Evolutionary conservation across 2,888 invertebrate species (phyloP).

Genomic region (Malthinus seriepunctatus): DNA sequence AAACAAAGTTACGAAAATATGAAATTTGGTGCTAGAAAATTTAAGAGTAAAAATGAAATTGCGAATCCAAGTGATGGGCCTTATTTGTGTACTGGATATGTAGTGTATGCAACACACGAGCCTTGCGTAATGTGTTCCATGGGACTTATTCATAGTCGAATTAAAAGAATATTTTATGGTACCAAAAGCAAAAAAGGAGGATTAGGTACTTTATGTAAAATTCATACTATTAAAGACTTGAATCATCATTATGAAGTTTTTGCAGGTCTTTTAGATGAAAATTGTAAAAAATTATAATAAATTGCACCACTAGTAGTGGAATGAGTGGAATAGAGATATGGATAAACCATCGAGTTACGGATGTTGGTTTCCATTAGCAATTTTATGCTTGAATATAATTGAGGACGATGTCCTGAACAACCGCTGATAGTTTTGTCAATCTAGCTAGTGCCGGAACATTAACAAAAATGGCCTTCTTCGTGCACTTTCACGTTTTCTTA

Average conservation of each 20-base stretch:
- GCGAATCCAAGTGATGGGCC: conserved; percentile 58
- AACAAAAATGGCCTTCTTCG: no score
- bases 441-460: no score
- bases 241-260: conserved; percentile 95
- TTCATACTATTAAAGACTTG: conserved; percentile 77
- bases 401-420: no score
- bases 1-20: conserved; percentile 49
- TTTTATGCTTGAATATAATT: no score
- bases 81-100: conserved; percentile 87
- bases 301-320: no score
- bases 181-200: conserved; percentile 65
- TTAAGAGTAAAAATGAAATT: conserved; percentile 48
- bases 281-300: conserved; percentile 44
- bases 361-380: no score
- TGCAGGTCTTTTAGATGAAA: conserved; percentile 59
- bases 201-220: conserved; percentile 68
- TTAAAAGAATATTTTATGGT: conserved; percentile 79
- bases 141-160: conserved; percentile 91
- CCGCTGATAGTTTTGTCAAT: no score
- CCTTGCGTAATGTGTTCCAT: conserved; percentile 96
- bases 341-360: no score
- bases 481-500: no score
- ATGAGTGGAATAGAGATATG: no score
- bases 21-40: conserved; percentile 57
- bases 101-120: conserved; percentile 80